Base-by-base conservation (phyloP, 2,797 vertebrate genomes). In the Hoplostethus mediterraneus region DNA sequence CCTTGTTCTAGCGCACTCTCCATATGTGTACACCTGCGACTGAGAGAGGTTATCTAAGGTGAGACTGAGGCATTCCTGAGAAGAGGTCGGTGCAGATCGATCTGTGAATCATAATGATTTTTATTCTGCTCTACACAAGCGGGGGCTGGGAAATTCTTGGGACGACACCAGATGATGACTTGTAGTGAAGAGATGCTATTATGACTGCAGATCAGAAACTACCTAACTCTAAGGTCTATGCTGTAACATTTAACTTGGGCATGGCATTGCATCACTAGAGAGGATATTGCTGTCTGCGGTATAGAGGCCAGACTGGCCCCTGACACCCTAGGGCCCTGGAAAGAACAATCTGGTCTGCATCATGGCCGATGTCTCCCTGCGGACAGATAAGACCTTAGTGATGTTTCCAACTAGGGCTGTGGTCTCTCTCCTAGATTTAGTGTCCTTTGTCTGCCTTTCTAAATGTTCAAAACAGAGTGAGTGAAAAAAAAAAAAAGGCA, bases 381-480 rank as follows among this genome's bases (percentile, higher is more conserved):
- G 75, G 88, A 88, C 74, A 75, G 71, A 86, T 86, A 75, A 73
- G 16, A 77, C 71, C 71, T 80, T 53, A 63, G 75, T 80, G 77
- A 83, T 68, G 76, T 83, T 86, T 87, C 85, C 76, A 89, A 84
- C 70, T 49, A 84, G 85, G 81, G 78, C 87, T 73, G 63, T 56
- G 55, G 67, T 83, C 83, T 75, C 63, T 70, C 54, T 80, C 73
- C 67, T 85, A 74, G 86, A 87, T 92, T 85, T 72, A 56, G 77
- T 90, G 76, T 81, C 81, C 79, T 87, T 89, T 94, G 88, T 94
- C 82, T 81, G 80, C 67, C 81, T 91, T 90, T 86, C 80, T 86
- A 92, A 91, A 92, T 89, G 82, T 83, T 89, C 71, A 90, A 93
- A 94, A 88, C 79, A 87, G 87, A 86, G 71, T 14, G 12, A 80